Percentiles rank a stretch among this genome's conserved stretches.
phyloP scores from a whole-genome alignment of 2,888 invertebrate species.

The Amiota mariae region DNA sequence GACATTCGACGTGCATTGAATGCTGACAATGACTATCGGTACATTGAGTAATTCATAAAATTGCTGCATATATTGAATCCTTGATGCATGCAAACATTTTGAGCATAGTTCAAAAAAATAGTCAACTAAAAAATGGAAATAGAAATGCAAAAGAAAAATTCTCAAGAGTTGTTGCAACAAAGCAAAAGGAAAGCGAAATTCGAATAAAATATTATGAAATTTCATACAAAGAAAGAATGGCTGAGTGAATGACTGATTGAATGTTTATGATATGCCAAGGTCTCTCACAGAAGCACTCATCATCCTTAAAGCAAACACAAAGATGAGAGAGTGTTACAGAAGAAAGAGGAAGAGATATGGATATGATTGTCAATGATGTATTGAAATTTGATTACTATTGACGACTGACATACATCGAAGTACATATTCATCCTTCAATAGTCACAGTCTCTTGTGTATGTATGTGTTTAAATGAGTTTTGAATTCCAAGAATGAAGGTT shows the following conservation, averaged over 20 bases:
- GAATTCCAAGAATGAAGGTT: conserved; percentile 4
- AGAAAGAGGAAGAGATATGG: too few species aligned
- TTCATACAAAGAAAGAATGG: neutral
- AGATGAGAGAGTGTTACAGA: too few species aligned
- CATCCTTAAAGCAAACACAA: too few species aligned
- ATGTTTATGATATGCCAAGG: neutral
- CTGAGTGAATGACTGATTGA: neutral
- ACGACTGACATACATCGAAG: neutral
- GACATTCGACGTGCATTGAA: neutral
- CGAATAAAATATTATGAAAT: neutral
- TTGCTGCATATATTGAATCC: neutral
- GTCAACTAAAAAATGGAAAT: neutral
- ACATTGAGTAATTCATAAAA: conserved; percentile 13
- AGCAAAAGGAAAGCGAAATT: too few species aligned
- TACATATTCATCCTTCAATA: too few species aligned
- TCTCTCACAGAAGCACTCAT: neutral
- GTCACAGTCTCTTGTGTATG: neutral
- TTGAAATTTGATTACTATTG: conserved; percentile 14
- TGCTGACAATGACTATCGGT: neutral
- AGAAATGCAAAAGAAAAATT: neutral
- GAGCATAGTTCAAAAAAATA: neutral
- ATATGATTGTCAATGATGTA: neutral
- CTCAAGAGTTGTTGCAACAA: neutral
- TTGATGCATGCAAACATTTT: neutral
- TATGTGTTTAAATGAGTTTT: neutral